A percentile compares a stretch with the other conserved stretches of the same genome.
Evolutionary conservation across 2,888 invertebrate genomes (phyloP).

Genomic region (Nemurella pictetii): DNA sequence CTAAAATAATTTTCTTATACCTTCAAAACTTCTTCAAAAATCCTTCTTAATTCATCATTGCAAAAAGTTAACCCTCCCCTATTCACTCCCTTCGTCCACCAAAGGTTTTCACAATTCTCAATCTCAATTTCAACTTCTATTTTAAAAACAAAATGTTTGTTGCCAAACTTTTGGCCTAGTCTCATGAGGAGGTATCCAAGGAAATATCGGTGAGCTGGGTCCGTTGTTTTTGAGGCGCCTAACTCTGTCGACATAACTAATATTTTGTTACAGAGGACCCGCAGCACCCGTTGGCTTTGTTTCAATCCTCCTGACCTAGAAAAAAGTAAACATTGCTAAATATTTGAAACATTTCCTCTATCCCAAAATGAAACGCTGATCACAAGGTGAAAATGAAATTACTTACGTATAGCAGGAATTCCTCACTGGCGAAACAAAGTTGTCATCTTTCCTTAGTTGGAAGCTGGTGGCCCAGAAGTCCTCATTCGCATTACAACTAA

Average conservation of each 20-base stretch:
- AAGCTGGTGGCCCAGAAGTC: neutral
- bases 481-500: too few species aligned
- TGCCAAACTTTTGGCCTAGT: neutral
- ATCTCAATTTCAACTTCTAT: neutral
- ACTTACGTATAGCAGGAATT: too few species aligned
- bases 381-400: too few species aligned
- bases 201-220: conserved; percentile 20
- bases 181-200: neutral
- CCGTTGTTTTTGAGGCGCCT: neutral
- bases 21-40: neutral
- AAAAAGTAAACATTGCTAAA: neutral
- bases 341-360: neutral
- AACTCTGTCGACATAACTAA: neutral
- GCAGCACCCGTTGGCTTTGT: neutral
- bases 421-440: neutral
- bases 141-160: neutral
- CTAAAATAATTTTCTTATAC: neutral
- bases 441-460: neutral
- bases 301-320: too few species aligned
- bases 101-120: neutral
- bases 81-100: conserved; percentile 4
- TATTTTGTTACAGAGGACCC: neutral
- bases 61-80: neutral
- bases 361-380: too few species aligned
- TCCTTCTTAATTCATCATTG: neutral